Evolutionary conservation across 1,140 invertebrate genomes (phyloP), one percentile per base, ranked within the genome.

Genomic region (Philopotamus ludificatus): DNA sequence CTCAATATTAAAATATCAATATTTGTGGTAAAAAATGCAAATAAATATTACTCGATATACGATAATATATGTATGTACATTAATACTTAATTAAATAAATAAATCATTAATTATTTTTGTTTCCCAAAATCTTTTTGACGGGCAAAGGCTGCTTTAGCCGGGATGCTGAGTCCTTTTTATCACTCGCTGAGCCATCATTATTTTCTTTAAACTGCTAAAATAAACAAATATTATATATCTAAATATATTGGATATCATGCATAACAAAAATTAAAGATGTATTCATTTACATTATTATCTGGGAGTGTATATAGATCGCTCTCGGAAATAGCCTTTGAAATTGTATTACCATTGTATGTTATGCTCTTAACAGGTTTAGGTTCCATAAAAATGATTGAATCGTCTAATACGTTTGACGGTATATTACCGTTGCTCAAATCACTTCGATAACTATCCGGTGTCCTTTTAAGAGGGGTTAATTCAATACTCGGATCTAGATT

Each of bases 131-230:
- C 21, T 70, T 70, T 18, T 54, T 70, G 9, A 55, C 41, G 2
- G 61, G 61, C 4, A 26, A 47, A 12, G 68, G 68, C 16, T 60
- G 68, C 55, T 44, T 63, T 22, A 66, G 28, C 1, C 34, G 28
- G 16, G 68, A 70, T 34, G 42, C 26, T 41, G 23, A 58, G 26
- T 70, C 68, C 22, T 70, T 70, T 51, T 70, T 70, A 51, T 66
- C 60, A 28, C 61, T 63, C 10, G 45, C 25, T 7, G 68, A 66
- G 16, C 26, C 59, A 49, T 70, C 64, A 2, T 59, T 34, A 28
- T 70, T 70, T 57, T 70, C 68, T 66, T 70, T 70, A 42, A 26
- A 54, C 44, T 47, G 54, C 68, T 70, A 34, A 21, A 60, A 70
- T 49, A 51, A 26, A 62, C 26, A 57, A 8, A 1, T 1, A 39